A percentile compares a stretch with the other conserved stretches of the same genome.
These are phyloP conservation scores for Galeruca laticollis DNA, from an alignment of 2,888 invertebrate species.

Conservation along the genomic window DNA sequence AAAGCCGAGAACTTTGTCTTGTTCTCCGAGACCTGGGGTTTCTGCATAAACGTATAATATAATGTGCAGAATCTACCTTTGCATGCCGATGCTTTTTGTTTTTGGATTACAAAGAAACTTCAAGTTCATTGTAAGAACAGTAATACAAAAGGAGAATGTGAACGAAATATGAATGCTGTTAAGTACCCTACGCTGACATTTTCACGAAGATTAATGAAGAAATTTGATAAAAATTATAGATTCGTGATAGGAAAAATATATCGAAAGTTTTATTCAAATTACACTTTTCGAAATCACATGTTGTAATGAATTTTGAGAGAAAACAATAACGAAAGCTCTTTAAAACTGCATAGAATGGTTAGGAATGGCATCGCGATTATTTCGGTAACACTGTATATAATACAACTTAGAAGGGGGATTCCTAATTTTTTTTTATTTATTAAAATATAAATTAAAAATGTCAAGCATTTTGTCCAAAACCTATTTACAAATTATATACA, in stretches of 20 bases:
- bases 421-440: too few relatives aligned
- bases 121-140: slow-evolving; percentile 22
- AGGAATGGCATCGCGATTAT: too few relatives aligned
- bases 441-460: too few relatives aligned
- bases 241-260: background rate
- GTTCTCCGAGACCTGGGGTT: slow-evolving; percentile 34
- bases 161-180: slow-evolving; percentile 1
- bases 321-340: too few relatives aligned
- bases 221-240: background rate
- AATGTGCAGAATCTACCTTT: slow-evolving; percentile 22
- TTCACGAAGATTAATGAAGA: background rate
- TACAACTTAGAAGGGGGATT: too few relatives aligned
- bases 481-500: too few relatives aligned
- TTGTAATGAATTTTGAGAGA: too few relatives aligned
- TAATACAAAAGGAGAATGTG: slow-evolving; percentile 4
- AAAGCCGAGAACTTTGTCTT: slow-evolving; percentile 46
- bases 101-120: slow-evolving; percentile 46
- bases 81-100: slow-evolving; percentile 31
- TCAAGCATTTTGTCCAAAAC: too few relatives aligned
- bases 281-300: too few relatives aligned
- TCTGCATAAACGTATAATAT: slow-evolving; percentile 15
- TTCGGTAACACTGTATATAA: too few relatives aligned
- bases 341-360: too few relatives aligned
- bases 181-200: background rate
- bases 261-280: too few relatives aligned